Evolutionary conservation across 2,113 vertebrate genomes (phyloP), one percentile per base, ranked within the genome.

Genomic region (Saguinus midas): DNA sequence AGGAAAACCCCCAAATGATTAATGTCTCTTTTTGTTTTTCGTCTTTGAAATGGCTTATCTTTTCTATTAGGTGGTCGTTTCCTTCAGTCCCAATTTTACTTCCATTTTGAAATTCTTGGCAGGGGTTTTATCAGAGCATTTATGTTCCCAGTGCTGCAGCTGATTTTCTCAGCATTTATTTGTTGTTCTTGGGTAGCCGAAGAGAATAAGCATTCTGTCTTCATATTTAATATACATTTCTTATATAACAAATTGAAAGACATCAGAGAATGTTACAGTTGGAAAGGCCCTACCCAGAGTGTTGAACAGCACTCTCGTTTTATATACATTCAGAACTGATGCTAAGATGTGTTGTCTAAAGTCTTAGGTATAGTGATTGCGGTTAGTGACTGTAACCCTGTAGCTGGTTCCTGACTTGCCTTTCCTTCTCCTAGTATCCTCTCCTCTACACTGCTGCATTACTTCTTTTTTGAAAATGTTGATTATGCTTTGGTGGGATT

Each of bases 31-130:
- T 90, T 48, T 83, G 27, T 84, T 93, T 55, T 76, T 92, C 18
- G 18, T 32, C 90, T 90, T 76, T 80, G 45, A 61, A 95, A 52
- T 75, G 18, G 0, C 13, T 61, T 79, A 23, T 90, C 35, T 84
- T 88, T 91, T 20, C 29, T 94, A 5, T 80, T 81, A 87, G 72
- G 48, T 97, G 27, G 40, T 61, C n/a, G 48, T 97, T 93, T 92
- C 66, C 37, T 94, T 45, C 10, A 0, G 27, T 84, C 40, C 95
- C 45, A 61, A 5, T 94, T 84, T 97, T 20, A n/a, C 43, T 88
- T 83, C n/a, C 73, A 80, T 92, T 87, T 94, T 66, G 14, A 86
- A 83, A 64, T 97, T 97, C 50, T 37, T 93, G 57, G 83, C 32
- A 50, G 75, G 50, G 27, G 9, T 88, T 80, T 94, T 79, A 76